These are phyloP conservation scores for Eriocheir sinensis DNA, from an alignment of 1,140 invertebrate genomes.

Conservation along the genomic window DNA sequence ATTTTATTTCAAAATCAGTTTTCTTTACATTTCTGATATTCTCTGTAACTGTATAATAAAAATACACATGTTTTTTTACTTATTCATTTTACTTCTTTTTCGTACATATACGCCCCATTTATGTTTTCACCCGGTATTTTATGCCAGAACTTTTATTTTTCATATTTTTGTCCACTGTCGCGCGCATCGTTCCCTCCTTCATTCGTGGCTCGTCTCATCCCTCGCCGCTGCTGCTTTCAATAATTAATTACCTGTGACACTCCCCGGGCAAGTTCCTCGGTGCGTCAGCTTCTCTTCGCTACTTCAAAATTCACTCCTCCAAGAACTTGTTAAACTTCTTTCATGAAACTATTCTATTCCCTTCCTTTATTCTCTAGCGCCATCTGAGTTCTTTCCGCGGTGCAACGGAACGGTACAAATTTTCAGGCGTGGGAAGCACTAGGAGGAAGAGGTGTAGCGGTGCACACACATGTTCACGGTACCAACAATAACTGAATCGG, in stretches of 20 bases:
- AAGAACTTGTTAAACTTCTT: background rate
- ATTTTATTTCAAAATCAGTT: too few relatives aligned
- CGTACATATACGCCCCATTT: too few relatives aligned
- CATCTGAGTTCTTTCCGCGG: background rate
- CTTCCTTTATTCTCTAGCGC: conserved; percentile 7
- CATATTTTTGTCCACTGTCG: background rate
- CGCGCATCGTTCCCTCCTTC: too few relatives aligned
- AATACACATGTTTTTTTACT: too few relatives aligned
- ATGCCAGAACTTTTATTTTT: background rate
- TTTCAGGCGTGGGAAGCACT: background rate
- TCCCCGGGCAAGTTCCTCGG: background rate
- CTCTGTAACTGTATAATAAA: too few relatives aligned
- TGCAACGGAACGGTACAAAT: background rate
- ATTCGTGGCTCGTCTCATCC: too few relatives aligned
- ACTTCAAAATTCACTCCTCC: background rate
- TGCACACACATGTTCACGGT: too few relatives aligned
- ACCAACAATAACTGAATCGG: too few relatives aligned
- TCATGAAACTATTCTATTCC: conserved; percentile 26
- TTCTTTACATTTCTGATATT: too few relatives aligned
- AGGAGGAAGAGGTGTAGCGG: background rate
- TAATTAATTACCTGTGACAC: too few relatives aligned
- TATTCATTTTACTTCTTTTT: too few relatives aligned
- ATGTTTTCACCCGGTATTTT: background rate
- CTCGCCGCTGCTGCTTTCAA: too few relatives aligned
- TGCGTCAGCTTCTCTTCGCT: background rate